phyloP scores from a whole-genome alignment of 2,888 invertebrate species.

The Drosophila meridiana region DNA sequence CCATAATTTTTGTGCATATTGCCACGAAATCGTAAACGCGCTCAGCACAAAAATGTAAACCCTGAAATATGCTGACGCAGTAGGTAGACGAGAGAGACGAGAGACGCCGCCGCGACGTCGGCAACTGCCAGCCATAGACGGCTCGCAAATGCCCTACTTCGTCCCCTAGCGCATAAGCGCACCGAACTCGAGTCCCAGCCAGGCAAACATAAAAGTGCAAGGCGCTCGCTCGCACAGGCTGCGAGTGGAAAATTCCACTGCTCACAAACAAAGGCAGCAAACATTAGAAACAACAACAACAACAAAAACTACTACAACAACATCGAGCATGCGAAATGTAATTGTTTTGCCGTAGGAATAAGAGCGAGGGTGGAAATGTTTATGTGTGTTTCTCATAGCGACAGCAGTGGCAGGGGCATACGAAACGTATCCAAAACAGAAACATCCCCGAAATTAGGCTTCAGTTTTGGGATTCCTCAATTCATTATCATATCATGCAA shows the following conservation, averaged over 20 bases:
- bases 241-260: slow-evolving; percentile 83
- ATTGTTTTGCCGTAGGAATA: slow-evolving; percentile 21
- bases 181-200: slow-evolving; percentile 40
- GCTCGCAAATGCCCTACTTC: slow-evolving; percentile 45
- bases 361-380: slow-evolving; percentile 59
- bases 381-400: slow-evolving; percentile 49
- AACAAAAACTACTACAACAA: slow-evolving; percentile 33
- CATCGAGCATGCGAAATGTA: slow-evolving; percentile 14
- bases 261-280: slow-evolving; percentile 14
- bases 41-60: slow-evolving; percentile 54
- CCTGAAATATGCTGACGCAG: slow-evolving; percentile 72
- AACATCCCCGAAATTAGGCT: slow-evolving; percentile 79
- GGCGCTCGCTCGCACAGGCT: slow-evolving; percentile 45
- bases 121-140: slow-evolving; percentile 20
- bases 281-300: slow-evolving; percentile 27
- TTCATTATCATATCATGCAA: slow-evolving; percentile 66
- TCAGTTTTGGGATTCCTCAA: slow-evolving; percentile 44
- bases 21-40: slow-evolving; percentile 46
- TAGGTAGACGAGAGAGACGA: slow-evolving; percentile 63
- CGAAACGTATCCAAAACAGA: slow-evolving; percentile 27
- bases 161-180: slow-evolving; percentile 33
- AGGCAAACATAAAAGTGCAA: slow-evolving; percentile 76
- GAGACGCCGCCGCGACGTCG: slow-evolving; percentile 10
- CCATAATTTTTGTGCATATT: slow-evolving; percentile 34
- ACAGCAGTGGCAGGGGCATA: slow-evolving; percentile 34